Base-by-base conservation (phyloP, 2,797 vertebrate genomes). In the Onychomys torridus region DNA sequence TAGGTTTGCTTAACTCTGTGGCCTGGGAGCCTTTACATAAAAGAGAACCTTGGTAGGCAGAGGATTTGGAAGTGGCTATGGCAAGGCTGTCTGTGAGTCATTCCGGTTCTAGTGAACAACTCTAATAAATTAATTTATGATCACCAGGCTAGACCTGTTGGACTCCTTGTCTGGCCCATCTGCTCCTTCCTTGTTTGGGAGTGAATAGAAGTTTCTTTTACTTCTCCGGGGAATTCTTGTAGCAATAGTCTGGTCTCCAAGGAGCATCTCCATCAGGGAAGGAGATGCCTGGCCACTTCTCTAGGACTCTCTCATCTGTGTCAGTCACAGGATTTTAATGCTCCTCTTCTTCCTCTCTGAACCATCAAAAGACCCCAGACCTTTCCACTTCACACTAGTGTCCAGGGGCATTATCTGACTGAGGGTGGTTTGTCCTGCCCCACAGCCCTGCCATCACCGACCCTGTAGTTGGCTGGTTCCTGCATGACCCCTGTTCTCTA, bases 361-460 rank as follows among this genome's bases (percentile, higher is more conserved):
- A 65, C 46, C n/a, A 17, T 9, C 19, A 10, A 37, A 17, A 29
- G 21, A 43, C 25, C 21, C 6, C 29, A 7, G 40, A 14, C 52
- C 27, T 40, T 84, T 13, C 43, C 13, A 19, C 40, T 10, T 61
- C 3, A 4, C 0, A 6, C 6, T 32, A 10, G 63, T 29, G 6
- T 59, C 32, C 40, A 7, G 23, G 0, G 65, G 27, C 49, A 21
- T 37, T 14, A 2, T 46, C 49, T 40, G 17, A 69, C 10, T n/a
- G 13, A 77, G 13, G 7, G 32, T 23, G 4, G 16, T 79, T 49
- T 10, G 57, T 32, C 69, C 67, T 27, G 4, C 6, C 69, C 89
- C 27, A 3, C 21, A 11, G 61, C 46, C 25, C 71, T 7, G 0
- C 1, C 0, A 7, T 23, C 73, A 0, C 3, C 0, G 10, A 55